Base-by-base conservation (phyloP, 2,888 invertebrate species). In the Tyria jacobaeae region DNA sequence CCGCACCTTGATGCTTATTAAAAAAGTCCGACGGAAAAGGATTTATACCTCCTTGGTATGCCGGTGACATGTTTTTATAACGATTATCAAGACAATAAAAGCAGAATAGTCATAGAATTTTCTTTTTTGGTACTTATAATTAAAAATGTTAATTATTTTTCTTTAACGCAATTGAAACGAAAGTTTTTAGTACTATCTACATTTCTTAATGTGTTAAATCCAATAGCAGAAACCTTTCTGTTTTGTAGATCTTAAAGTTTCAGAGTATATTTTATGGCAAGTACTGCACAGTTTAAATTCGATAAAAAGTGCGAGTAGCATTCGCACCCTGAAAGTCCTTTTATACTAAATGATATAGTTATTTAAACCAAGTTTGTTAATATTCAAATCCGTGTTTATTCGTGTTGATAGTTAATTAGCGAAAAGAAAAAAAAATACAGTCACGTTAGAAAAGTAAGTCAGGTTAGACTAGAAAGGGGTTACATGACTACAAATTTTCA, bases 1-100 rank as follows among this genome's bases (percentile, higher is more conserved):
- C 76, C 71, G 77, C 83, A 82, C 83, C 83, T 84, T 82, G 71
- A 71, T 70, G 73, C 80, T 79, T 83, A 83, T 81, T 83, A 80
- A 80, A 82, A 83, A 76, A 76, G 73, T 72, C 73, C 68, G 63
- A 70, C 74, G 70, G 68, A 70, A 82, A 80, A 81, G 79, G 81
- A 82, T 81, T 81, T 76, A 78, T 71, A 73, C 69, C 69, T 68
- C 70, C 74, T 74, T 72, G 49, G 64, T 67, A 56, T 65, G 74
- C 67, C 60, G 56, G 66, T 71, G 54, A 50, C 54, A 39, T 73
- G 72, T 74, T 70, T 70, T 75, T 66, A 58, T 73, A 70, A 73
- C 52, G 64, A 73, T 75, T 73, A 68, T 25, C 35, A 15, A 10
- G 49, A 55, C 51, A 50, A 44, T 56, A 24, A 37, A 21, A 10